These are phyloP conservation scores for Dallia pectoralis DNA, from an alignment of 2,797 vertebrate genomes.

Conservation along the genomic window DNA sequence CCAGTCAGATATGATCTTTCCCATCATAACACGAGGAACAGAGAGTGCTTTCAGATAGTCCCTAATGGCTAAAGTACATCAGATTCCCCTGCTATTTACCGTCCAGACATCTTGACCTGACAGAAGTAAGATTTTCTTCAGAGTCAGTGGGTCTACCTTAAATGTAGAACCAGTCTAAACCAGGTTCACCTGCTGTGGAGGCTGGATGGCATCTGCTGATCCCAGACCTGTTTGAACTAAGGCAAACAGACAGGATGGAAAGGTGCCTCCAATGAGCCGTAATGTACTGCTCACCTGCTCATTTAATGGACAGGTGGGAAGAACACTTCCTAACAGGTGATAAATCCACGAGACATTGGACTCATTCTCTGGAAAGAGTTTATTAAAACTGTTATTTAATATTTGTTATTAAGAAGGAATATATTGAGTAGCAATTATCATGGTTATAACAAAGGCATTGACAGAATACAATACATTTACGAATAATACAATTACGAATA, in stretches of 20 bases:
- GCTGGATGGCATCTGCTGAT: not conserved
- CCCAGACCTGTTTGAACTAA: conserved; percentile 1
- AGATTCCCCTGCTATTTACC: not conserved
- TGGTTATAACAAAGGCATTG: not conserved
- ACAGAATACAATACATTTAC: conserved; percentile 2
- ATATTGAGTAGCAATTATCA: conserved; percentile 2
- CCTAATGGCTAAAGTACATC: conserved; percentile 1
- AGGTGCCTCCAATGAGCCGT: not conserved
- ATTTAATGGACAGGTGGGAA: not conserved
- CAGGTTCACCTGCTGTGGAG: not conserved
- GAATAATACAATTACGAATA: not conserved
- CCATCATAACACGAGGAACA: not conserved
- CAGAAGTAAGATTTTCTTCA: not conserved
- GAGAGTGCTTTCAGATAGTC: not conserved
- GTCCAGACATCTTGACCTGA: conserved; percentile 8
- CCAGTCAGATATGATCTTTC: not conserved
- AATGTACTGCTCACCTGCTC: not conserved
- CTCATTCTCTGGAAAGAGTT: not conserved
- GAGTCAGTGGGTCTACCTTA: not conserved
- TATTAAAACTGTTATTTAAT: not conserved
- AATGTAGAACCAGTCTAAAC: not conserved
- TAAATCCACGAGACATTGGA: conserved; percentile 1
- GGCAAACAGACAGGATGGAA: not conserved
- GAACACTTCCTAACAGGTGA: not conserved
- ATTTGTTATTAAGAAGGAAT: not conserved